These are phyloP conservation scores for Clanis bilineata DNA, from an alignment of 2,888 invertebrate species.

Conservation along the genomic window DNA sequence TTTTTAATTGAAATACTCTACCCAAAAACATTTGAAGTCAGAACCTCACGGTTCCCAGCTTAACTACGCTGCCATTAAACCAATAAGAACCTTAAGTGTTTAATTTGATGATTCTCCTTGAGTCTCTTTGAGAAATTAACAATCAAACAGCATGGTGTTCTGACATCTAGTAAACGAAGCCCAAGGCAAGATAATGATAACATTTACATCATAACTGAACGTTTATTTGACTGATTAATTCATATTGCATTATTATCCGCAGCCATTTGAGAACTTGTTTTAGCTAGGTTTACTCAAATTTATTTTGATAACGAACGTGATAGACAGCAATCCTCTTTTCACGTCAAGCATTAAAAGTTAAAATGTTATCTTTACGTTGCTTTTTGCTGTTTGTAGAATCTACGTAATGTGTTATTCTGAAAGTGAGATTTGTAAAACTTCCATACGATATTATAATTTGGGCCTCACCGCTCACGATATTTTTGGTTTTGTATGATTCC, in stretches of 20 bases:
- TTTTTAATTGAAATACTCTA: too few species aligned
- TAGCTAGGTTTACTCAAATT: background rate
- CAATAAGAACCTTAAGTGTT: too few species aligned
- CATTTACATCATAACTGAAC: background rate
- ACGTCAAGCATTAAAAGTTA: background rate
- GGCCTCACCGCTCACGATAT: too few species aligned
- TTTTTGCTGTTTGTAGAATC: background rate
- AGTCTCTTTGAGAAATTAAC: too few species aligned
- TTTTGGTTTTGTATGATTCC: too few species aligned
- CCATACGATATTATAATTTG: background rate
- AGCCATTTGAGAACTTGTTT: background rate
- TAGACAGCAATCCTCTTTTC: slow-evolving; percentile 2
- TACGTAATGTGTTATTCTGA: background rate
- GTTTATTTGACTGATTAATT: background rate
- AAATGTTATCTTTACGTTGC: background rate
- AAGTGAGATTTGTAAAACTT: background rate
- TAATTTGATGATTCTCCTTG: too few species aligned
- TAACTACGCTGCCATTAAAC: too few species aligned
- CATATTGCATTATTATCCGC: slow-evolving; percentile 1
- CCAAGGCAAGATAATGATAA: too few species aligned
- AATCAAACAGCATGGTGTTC: too few species aligned
- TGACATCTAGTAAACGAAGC: too few species aligned
- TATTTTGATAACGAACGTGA: slow-evolving; percentile 3
- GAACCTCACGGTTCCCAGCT: too few species aligned
- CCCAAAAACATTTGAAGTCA: too few species aligned